These are phyloP conservation scores for Rhagophthalmus giganteus DNA, from an alignment of 2,888 invertebrate genomes.

Conservation along the genomic window DNA sequence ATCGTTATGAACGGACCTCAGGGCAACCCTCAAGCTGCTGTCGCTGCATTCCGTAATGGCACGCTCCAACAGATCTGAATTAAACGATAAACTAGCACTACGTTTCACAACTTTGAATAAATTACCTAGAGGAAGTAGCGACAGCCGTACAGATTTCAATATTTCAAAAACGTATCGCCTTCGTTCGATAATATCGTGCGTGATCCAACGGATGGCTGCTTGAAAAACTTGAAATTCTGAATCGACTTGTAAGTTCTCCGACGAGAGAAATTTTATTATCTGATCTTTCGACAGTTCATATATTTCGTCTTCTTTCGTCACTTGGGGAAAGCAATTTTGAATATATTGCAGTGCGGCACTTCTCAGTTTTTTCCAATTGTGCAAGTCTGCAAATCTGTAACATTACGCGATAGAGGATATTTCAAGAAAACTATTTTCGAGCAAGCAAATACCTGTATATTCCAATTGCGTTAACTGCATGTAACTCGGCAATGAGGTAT, in stretches of 20 bases:
- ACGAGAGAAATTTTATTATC: slow-evolving; percentile 75
- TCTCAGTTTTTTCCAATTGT: slow-evolving; percentile 78
- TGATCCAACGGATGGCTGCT: slow-evolving; percentile 86
- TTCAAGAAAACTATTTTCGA: neutral
- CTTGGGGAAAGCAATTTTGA: slow-evolving; percentile 81
- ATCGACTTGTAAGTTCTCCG: slow-evolving; percentile 85
- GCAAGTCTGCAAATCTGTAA: slow-evolving; percentile 80
- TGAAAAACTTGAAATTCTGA: slow-evolving; percentile 88
- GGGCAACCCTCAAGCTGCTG: slow-evolving; percentile 73
- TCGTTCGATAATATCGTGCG: slow-evolving; percentile 75
- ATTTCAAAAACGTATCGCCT: slow-evolving; percentile 86
- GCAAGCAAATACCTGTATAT: slow-evolving; percentile 67
- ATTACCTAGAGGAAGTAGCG: slow-evolving; percentile 71
- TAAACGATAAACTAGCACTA: neutral
- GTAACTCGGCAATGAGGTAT: slow-evolving; percentile 81
- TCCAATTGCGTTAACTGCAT: slow-evolving; percentile 86
- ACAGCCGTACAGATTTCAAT: slow-evolving; percentile 77
- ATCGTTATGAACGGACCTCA: slow-evolving; percentile 78
- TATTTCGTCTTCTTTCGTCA: slow-evolving; percentile 81
- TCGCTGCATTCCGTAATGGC: slow-evolving; percentile 78
- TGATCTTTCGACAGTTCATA: slow-evolving; percentile 78
- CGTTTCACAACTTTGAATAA: neutral
- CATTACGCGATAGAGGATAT: too few species aligned
- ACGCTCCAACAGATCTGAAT: slow-evolving; percentile 69
- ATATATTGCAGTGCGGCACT: slow-evolving; percentile 80